Percentiles rank a stretch among this genome's conserved stretches.
Conservation (phyloP, 2,888 invertebrate species). For the Nomada goodeniana region DNA sequence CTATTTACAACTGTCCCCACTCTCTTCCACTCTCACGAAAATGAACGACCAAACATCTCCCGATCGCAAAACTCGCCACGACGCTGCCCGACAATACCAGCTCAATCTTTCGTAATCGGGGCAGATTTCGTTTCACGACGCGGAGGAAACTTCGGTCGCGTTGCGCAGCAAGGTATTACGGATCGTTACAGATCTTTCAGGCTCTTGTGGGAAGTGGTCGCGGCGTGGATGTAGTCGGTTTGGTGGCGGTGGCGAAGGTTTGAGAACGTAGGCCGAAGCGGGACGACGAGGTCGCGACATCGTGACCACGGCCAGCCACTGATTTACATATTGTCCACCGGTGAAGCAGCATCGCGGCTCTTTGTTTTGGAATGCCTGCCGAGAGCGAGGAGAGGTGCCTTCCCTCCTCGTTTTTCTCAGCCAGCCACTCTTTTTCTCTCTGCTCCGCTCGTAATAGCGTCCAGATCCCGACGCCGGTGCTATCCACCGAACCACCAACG, state of each 20-base stretch:
- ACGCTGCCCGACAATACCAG: no score
- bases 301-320: conserved; percentile 83
- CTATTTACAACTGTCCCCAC: no score
- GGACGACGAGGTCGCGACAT: conserved; percentile 83
- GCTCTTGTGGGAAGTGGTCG: conserved; percentile 77
- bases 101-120: no score
- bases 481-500: conserved; percentile 83
- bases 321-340: conserved; percentile 84
- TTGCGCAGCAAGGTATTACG: conserved; percentile 72
- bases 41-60: no score
- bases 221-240: conserved; percentile 67
- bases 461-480: conserved; percentile 77
- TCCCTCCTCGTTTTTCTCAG: conserved; percentile 61
- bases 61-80: not conserved
- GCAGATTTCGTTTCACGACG: no score
- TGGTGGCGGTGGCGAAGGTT: conserved; percentile 74
- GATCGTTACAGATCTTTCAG: conserved; percentile 78
- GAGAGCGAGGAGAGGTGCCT: conserved; percentile 67
- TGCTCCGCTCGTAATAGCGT: conserved; percentile 79
- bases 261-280: conserved; percentile 72
- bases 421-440: conserved; percentile 51
- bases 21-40: no score
- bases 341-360: conserved; percentile 80
- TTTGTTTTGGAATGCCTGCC: conserved; percentile 83
- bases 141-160: conserved; percentile 4